Evolutionary conservation across 2,797 vertebrate genomes (phyloP).

Genomic region (Hippocampus kuda): DNA sequence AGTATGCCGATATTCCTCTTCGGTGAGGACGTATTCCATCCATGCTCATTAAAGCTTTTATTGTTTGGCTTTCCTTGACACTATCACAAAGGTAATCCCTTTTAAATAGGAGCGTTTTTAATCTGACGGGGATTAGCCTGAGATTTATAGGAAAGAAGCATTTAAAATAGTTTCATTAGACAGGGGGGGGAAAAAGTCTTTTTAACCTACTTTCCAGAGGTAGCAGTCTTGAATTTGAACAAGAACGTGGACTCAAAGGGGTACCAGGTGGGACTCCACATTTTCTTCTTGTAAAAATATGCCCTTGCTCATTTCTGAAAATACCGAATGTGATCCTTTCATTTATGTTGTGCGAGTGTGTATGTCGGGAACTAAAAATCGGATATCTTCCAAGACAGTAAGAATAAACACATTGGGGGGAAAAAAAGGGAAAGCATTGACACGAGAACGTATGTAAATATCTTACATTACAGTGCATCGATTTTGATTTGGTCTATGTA

Average conservation of each 20-base stretch:
- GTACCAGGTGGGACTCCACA: neutral
- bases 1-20: slow-evolving; percentile 1
- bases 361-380: no score
- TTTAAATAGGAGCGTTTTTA: neutral
- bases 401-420: no score
- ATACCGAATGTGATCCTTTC: no score
- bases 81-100: slow-evolving; percentile 2
- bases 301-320: neutral
- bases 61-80: neutral
- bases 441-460: no score
- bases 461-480: no score
- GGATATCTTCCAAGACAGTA: no score
- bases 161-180: neutral
- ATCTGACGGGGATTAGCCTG: slow-evolving; percentile 2
- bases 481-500: no score
- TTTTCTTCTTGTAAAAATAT: neutral
- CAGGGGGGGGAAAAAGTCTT: neutral
- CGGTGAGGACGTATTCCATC: neutral
- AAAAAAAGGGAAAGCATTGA: no score
- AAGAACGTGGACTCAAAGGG: neutral
- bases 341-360: no score
- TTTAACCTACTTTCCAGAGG: neutral
- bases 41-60: neutral
- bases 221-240: neutral
- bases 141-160: neutral